phyloP scores from a whole-genome alignment of 2,113 vertebrate genomes.

The Danio rerio region DNA sequence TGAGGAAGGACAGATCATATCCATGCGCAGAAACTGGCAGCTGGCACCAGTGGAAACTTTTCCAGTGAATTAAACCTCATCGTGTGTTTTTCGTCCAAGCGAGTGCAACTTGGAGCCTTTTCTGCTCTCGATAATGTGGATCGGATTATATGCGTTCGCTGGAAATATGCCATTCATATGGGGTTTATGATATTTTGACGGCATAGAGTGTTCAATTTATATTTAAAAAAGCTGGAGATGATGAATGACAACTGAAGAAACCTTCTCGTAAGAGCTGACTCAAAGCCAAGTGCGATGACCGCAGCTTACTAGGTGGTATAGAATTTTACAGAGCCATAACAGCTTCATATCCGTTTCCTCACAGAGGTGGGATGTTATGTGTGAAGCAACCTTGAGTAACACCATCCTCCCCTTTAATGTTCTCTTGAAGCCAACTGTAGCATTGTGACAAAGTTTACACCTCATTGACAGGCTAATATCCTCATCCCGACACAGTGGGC shows the following conservation, averaged over 20 bases:
- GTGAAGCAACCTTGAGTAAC: constrained; percentile 40
- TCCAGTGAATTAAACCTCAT: neutral
- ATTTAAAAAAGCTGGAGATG: neutral
- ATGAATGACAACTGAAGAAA: constrained; percentile 26
- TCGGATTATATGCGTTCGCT: constrained; percentile 8
- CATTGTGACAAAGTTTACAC: constrained; percentile 70
- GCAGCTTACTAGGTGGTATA: constrained; percentile 22
- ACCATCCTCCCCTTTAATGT: constrained; percentile 29
- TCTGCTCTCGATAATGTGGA: neutral
- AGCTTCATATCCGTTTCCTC: constrained; percentile 48
- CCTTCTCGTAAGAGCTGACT: neutral
- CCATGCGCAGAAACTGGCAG: constrained; percentile 37
- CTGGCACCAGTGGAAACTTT: constrained; percentile 26
- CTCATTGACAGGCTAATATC: constrained; percentile 74
- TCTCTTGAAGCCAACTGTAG: constrained; percentile 59
- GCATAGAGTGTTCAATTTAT: neutral
- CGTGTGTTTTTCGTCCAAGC: constrained; percentile 6
- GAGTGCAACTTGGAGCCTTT: constrained; percentile 10
- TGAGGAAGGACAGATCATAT: constrained; percentile 43
- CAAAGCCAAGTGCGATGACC: constrained; percentile 10
- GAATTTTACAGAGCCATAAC: constrained; percentile 50
- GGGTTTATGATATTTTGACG: constrained; percentile 1
- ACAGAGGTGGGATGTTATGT: constrained; percentile 28
- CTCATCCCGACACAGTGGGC: constrained; percentile 64
- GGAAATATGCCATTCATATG: constrained; percentile 36